Base-by-base conservation (phyloP, 2,888 invertebrate genomes). In the Sphaerophoria taeniata region DNA sequence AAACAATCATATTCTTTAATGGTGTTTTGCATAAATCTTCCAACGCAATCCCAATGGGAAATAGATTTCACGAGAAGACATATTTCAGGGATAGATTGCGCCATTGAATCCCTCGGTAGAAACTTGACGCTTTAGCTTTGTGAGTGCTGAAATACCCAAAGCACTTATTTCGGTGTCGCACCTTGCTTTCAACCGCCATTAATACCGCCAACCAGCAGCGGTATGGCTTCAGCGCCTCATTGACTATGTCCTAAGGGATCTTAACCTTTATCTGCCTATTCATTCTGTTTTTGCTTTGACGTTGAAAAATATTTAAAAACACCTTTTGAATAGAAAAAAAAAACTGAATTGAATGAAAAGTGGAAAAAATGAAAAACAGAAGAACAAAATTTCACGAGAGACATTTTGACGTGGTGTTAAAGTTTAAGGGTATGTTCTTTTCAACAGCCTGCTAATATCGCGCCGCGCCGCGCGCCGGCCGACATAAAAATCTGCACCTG, bases 391-490 rank as follows among this genome's bases (percentile, higher is more conserved):
- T 65, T 47, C 51, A 49, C 56, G 36, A 51, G 63, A 80, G 74
- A 69, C 75, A 75, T 45, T 75, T 70, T 71, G 80, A 75, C 71
- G 63, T 45, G 74, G 58, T 76, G 70, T 58, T 65, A 81, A 58
- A 60, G 81, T 76, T 81, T 45, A 58, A 81, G 71, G 81, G 58
- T 58, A 76, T 76, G 67, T 53, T 56, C 24, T 24, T 24, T 24
- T 24, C 24, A 24, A 24, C 24, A 2, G 24, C 24, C 24, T 24
- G 24, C 24, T 81, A 71, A 75, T 75, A 76, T 60, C 56, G n/a
- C n/a, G n/a, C n/a, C n/a, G n/a, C n/a, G n/a, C n/a, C n/a, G n/a
- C n/a, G n/a, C n/a, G n/a, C n/a, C n/a, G n/a, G n/a, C n/a, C n/a
- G 70, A 65, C 45, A 71, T 36, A 65, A 51, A 58, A 81, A 76